These are phyloP conservation scores for Denticeps clupeoides DNA, from an alignment of 2,797 vertebrate species.

Conservation along the genomic window DNA sequence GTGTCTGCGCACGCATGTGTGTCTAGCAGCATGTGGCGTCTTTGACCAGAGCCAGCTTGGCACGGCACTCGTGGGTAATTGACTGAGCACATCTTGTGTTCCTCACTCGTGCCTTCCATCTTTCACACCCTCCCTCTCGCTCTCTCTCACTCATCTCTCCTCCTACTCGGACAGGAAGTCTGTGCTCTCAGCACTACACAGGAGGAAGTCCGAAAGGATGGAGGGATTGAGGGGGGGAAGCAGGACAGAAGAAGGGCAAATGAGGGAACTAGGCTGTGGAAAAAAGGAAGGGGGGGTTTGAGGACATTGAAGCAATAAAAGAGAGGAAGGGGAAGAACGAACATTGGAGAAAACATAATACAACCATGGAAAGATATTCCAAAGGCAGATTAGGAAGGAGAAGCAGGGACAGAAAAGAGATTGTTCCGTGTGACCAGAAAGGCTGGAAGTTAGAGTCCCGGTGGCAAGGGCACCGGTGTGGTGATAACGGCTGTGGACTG, in stretches of 20 bases:
- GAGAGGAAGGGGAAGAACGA: background rate
- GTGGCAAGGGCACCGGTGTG: slow-evolving; percentile 3
- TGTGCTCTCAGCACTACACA: slow-evolving; percentile 18
- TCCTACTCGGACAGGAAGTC: background rate
- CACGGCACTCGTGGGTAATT: slow-evolving; percentile 41
- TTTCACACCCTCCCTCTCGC: slow-evolving; percentile 23
- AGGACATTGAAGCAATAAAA: background rate
- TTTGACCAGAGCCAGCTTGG: slow-evolving; percentile 40
- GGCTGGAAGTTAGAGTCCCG: background rate
- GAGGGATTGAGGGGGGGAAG: slow-evolving; percentile 2
- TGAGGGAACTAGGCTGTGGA: background rate
- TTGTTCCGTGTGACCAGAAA: background rate
- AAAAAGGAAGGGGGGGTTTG: background rate
- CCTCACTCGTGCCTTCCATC: slow-evolving; percentile 28
- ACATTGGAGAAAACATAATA: too few species aligned
- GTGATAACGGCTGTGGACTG: slow-evolving; percentile 13
- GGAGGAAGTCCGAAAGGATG: slow-evolving; percentile 1
- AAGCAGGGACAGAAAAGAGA: background rate
- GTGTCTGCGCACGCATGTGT: background rate
- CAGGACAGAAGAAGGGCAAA: slow-evolving; percentile 29
- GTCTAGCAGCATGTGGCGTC: slow-evolving; percentile 31
- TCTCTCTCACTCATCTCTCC: slow-evolving; percentile 3
- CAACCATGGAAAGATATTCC: too few species aligned
- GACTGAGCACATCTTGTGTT: slow-evolving; percentile 41
- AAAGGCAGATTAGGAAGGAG: background rate